Evolutionary conservation across 2,797 vertebrate species (phyloP), one percentile per base, ranked within the genome.

Genomic region (Clarias pachynema): DNA sequence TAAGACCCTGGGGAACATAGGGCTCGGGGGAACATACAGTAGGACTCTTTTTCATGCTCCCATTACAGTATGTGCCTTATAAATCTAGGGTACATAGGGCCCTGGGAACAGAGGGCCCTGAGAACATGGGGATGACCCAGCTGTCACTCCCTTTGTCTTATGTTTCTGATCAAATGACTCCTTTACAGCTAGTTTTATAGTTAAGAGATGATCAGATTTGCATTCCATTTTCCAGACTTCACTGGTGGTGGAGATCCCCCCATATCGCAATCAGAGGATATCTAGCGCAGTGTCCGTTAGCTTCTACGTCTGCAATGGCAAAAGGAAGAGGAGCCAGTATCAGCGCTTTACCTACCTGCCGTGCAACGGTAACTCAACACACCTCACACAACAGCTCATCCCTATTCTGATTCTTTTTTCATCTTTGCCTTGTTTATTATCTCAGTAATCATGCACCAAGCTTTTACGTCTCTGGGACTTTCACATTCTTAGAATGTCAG

Each of bases 261-360:
- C 97, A 0, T 99, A 99, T 91, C 97, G 96, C 86, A 98, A 97
- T 91, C 97, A 97, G 94, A 96, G 97, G 90, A 96, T 98, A 92
- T 95, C 95, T 92, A 97, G 94, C 91, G 96, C 97, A 0, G 96
- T 97, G 86, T 96, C 96, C 82, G 97, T 99, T 82, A 97, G 96
- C 92, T 98, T 98, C 95, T 99, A 99, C 26, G 97, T 99, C 89
- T 99, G 98, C 96, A 99, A 99, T 0, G 98, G 98, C 91, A 99
- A 99, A 92, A 95, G 98, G 92, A 99, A 99, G 96, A 96, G 97
- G 91, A 99, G 98, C 95, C 98, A 99, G 91, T 97, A 94, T 91
- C 98, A 99, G 90, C 96, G 95, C 91, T 99, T 99, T 94, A 98
- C 97, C 92, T 99, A 97, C 93, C 96, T 99, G 90, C 97, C 98